A percentile compares a stretch with the other conserved stretches of the same genome.
phyloP scores from a whole-genome alignment of 2,113 vertebrate genomes.

The rabbit (Oryctolagus cuniculus) region DNA sequence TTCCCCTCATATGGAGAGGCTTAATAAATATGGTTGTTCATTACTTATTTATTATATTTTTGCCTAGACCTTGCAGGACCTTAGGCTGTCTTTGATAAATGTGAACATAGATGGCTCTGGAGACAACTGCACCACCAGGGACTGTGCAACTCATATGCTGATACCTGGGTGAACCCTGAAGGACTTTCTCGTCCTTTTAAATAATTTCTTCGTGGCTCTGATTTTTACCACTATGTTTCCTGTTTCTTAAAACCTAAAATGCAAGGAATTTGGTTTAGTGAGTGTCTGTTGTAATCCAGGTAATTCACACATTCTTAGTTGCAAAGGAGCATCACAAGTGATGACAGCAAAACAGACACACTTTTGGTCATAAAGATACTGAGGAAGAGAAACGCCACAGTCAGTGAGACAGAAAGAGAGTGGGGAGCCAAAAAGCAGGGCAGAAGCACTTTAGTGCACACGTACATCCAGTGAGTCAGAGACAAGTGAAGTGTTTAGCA shows the following conservation, averaged over 20 bases:
- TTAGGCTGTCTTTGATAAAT: not conserved
- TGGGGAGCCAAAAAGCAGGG: not conserved
- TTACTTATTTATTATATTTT: not conserved
- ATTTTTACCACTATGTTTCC: not conserved
- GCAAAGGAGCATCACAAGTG: not conserved
- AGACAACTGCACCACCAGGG: not conserved
- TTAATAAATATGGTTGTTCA: not conserved
- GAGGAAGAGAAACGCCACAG: not conserved
- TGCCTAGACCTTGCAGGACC: not conserved
- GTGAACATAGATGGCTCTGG: not conserved
- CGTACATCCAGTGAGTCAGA: not conserved
- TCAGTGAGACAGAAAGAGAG: not conserved
- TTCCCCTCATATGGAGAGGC: not conserved
- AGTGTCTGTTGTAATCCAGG: not conserved
- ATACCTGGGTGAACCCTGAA: not conserved
- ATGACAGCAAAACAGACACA: not conserved
- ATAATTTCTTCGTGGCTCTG: not conserved
- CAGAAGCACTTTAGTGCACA: not conserved
- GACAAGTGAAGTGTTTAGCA: conserved; percentile 40
- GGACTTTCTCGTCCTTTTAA: not conserved
- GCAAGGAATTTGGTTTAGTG: not conserved
- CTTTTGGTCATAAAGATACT: not conserved
- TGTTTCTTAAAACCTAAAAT: not conserved
- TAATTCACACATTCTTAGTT: not conserved
- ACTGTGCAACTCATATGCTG: not conserved